phyloP scores from a whole-genome alignment of 2,113 vertebrate genomes.

The Miniopterus natalensis region DNA sequence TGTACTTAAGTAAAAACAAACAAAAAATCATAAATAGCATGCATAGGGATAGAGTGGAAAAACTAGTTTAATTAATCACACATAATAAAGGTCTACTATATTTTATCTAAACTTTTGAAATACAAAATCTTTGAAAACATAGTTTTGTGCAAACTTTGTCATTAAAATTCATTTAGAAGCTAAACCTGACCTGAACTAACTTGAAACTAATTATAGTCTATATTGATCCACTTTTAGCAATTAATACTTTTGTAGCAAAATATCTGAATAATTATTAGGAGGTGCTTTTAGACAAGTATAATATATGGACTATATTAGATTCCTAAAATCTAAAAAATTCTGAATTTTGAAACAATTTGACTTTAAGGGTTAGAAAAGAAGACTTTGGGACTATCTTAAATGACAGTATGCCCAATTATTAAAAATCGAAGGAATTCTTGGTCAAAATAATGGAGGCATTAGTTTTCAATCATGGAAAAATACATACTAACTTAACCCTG shows the following conservation, averaged over 20 bases:
- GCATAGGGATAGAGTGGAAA: not conserved
- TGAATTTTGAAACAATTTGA: constrained; percentile 57
- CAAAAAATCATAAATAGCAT: not conserved
- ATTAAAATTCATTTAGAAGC: constrained; percentile 38
- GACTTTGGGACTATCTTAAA: not conserved
- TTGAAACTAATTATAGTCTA: not conserved
- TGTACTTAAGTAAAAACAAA: constrained; percentile 22
- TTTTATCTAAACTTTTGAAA: constrained; percentile 1
- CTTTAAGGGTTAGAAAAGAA: not conserved
- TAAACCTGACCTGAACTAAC: constrained; percentile 5
- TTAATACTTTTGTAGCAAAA: constrained; percentile 5
- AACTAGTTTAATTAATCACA: not conserved
- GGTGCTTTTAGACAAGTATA: not conserved
- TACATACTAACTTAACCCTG: not conserved
- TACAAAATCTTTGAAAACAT: constrained; percentile 20
- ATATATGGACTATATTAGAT: not conserved
- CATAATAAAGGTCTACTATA: not conserved
- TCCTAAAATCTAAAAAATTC: constrained; percentile 39
- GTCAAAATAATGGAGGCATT: constrained; percentile 44
- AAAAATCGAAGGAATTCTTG: not conserved
- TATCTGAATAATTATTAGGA: not conserved
- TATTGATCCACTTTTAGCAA: not conserved
- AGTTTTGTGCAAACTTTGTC: not conserved
- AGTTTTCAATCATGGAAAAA: constrained; percentile 23
- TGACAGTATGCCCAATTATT: not conserved